Base-by-base conservation (phyloP, 2,113 vertebrate species). In the Colaptes auratus region DNA sequence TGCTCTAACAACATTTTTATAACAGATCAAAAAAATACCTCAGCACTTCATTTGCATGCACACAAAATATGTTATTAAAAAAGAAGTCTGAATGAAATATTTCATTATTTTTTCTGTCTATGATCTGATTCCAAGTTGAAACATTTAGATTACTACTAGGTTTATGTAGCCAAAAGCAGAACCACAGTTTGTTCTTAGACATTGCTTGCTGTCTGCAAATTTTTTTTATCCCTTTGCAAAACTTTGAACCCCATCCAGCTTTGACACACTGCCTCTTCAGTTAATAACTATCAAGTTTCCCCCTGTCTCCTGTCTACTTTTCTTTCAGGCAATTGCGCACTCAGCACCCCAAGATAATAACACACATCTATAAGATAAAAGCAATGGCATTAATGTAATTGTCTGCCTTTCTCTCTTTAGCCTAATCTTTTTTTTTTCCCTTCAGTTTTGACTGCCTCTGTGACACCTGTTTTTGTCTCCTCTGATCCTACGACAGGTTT, bases 391-490 rank as follows among this genome's bases (percentile, higher is more conserved):
- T 98, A 98, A 98, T 98, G 98, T 98, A 98, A 99, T 98, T 98
- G 98, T 98, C 98, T 98, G 98, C 98, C 98, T 98, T 97, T 98
- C 97, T 98, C 97, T 98, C 97, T 98, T 98, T 98, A 98, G 98
- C 98, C 97, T 98, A 98, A 98, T 98, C 98, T 98, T 97, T 97
- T 97, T 97, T 97, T 98, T 97, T 93, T 24, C 50, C 95, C 96
- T 97, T 97, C 98, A 98, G 98, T 98, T 98, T 98, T 98, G 98
- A 98, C 98, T 98, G 98, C 98, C 98, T 99, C 98, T 98, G 98
- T 99, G 98, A 99, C 99, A 99, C 99, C 98, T 99, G 98, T 98
- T 98, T 98, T 98, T 98, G 98, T 98, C 98, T 98, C 98, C 97
- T 98, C 98, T 98, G 97, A 98, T 97, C 98, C 98, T 98, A 98